phyloP scores from a whole-genome alignment of 2,113 vertebrate species.

The Epinephelus lanceolatus region DNA sequence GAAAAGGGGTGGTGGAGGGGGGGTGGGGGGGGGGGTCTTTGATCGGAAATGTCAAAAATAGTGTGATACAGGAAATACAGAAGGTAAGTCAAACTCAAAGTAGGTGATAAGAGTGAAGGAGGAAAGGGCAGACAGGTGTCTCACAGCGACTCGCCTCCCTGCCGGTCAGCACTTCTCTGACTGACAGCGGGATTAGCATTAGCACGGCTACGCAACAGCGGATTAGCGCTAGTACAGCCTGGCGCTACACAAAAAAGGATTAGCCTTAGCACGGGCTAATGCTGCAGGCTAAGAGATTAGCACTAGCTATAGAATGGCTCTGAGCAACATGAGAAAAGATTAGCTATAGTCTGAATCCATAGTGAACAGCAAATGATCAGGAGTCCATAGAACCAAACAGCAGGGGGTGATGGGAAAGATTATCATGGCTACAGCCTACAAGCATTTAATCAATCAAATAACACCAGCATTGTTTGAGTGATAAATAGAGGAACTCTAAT shows the following conservation, averaged over 20 bases:
- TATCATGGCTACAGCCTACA: too few species aligned
- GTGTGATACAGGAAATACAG: not conserved
- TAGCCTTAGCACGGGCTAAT: constrained; percentile 57
- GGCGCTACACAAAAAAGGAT: constrained; percentile 33
- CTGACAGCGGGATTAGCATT: constrained; percentile 58
- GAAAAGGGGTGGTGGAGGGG: not conserved
- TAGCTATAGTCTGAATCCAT: constrained; percentile 4
- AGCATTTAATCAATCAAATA: too few species aligned
- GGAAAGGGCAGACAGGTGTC: constrained; percentile 5
- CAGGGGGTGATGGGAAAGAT: not conserved
- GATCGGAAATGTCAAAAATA: not conserved
- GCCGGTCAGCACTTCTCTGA: not conserved
- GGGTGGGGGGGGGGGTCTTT: not conserved
- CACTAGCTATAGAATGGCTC: constrained; percentile 34
- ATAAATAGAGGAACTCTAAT: too few species aligned
- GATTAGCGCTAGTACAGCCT: constrained; percentile 39
- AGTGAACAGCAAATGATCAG: not conserved
- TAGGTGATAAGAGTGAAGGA: not conserved
- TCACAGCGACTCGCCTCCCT: not conserved
- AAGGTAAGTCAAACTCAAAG: not conserved
- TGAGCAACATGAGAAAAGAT: constrained; percentile 32
- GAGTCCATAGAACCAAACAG: not conserved
- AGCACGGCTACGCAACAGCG: constrained; percentile 29
- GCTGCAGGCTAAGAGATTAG: constrained; percentile 61
- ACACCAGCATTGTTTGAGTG: too few species aligned